Evolutionary conservation across 2,888 invertebrate species (phyloP).

Genomic region (Tenthredo livida): DNA sequence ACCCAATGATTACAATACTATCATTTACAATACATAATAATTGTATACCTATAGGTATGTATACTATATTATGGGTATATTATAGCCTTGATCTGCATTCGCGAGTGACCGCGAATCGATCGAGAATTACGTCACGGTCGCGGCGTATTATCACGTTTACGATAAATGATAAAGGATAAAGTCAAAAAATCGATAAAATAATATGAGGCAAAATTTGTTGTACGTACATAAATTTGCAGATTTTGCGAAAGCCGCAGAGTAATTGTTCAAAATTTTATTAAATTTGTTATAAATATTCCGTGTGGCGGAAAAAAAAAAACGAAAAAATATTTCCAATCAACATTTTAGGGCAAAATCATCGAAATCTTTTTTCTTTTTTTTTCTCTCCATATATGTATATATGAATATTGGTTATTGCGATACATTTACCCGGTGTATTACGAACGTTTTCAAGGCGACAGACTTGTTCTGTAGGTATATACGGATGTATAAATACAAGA

Average conservation of each 20-base stretch:
- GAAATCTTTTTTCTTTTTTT: too few relatives aligned
- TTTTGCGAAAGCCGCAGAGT: too few relatives aligned
- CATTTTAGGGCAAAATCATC: too few relatives aligned
- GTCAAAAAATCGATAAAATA: slow-evolving; percentile 1
- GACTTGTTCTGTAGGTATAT: background rate
- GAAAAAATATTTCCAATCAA: too few relatives aligned
- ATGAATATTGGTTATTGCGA: background rate
- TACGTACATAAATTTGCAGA: background rate
- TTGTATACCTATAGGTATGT: background rate
- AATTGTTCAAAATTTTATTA: too few relatives aligned
- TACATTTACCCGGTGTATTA: background rate
- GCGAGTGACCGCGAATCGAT: slow-evolving; percentile 50
- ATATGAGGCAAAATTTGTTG: background rate
- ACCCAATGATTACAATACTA: background rate
- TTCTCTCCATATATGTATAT: too few relatives aligned
- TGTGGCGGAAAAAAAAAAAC: too few relatives aligned
- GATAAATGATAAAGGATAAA: background rate
- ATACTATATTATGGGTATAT: too few relatives aligned
- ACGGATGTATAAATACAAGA: too few relatives aligned
- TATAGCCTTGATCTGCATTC: slow-evolving; percentile 55
- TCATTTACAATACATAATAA: background rate
- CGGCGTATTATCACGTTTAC: background rate
- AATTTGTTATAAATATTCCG: too few relatives aligned
- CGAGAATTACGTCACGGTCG: slow-evolving; percentile 25
- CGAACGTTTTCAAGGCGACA: background rate